These are phyloP conservation scores for Drosophila willistoni DNA, from an alignment of 1,140 invertebrate species.

Conservation along the genomic window DNA sequence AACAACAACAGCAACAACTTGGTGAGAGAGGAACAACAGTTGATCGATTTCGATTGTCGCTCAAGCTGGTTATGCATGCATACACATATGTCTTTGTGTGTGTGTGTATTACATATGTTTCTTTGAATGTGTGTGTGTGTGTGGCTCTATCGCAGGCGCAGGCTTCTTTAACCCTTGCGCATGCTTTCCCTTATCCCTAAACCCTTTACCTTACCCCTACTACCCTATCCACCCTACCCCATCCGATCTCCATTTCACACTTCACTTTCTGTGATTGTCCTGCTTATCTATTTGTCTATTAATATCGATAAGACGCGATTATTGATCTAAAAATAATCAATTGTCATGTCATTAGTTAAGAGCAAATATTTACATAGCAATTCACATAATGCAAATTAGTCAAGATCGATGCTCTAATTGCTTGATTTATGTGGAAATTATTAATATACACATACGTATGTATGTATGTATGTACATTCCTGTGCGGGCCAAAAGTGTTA, in stretches of 20 bases:
- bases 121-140: not conserved
- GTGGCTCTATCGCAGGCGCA: slow-evolving; percentile 7
- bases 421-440: slow-evolving; percentile 54
- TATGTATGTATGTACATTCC: not conserved
- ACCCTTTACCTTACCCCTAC: slow-evolving; percentile 14
- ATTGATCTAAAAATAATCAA: slow-evolving; percentile 44
- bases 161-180: slow-evolving; percentile 34
- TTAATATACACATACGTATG: not conserved
- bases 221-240: no score
- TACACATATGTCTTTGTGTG: not conserved
- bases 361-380: slow-evolving; percentile 54
- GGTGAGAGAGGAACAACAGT: slow-evolving; percentile 25
- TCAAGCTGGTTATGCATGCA: slow-evolving; percentile 23
- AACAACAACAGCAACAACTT: slow-evolving; percentile 22
- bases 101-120: slow-evolving; percentile 2
- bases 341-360: slow-evolving; percentile 5
- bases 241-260: no score
- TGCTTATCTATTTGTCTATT: slow-evolving; percentile 38
- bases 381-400: slow-evolving; percentile 63
- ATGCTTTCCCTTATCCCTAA: not conserved
- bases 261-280: not conserved
- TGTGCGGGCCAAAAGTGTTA: slow-evolving; percentile 20
- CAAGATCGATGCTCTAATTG: slow-evolving; percentile 59
- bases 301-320: slow-evolving; percentile 34
- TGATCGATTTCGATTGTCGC: slow-evolving; percentile 12